Evolutionary conservation across 1,140 invertebrate species (phyloP), one percentile per base, ranked within the genome.

Genomic region (Papilio glaucus): DNA sequence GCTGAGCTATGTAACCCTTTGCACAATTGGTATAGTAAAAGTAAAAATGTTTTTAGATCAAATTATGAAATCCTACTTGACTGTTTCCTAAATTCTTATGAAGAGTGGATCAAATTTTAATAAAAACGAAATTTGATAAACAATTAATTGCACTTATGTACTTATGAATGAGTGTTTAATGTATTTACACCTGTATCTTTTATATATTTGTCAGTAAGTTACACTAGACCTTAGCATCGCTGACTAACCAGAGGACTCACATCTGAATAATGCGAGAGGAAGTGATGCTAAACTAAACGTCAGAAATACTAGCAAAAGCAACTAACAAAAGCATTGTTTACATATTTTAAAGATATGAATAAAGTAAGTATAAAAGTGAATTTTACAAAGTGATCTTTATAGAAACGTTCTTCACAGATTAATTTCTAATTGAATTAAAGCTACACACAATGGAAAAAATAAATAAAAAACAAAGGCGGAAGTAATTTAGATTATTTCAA

Each of bases 221-320:
- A 53, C 24, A 10, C 49, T 57, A 57, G 24, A 57, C 18, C 49
- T 24, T 57, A 33, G 29, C 39, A n/a, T 61, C 29, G 45, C 67
- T 69, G 42, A 53, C 67, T 69, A 69, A 69, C 42, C 29, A 8
- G 26, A 33, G 15, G 41, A 69, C 67, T 69, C 67, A 69, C 24
- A 69, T 69, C 45, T 33, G 13, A 69, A 29, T 69, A 53, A 69
- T 69, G 67, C 26, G 42, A 53, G 4, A 33, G 5, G 33, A 62
- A 62, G 42, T 69, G 45, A 18, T 53, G 41, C 67, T 65, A 65
- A 24, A 9, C 37, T 39, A 18, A 37, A 33, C 33, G 12, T 33
- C 13, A 37, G 12, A 69, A 69, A 24, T 21, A 7, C 49, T 57
- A 9, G 37, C 10, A 4, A 9, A 24, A 9, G 37, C 10, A 4